Conservation (phyloP, 2,797 vertebrate species). For the Brachyalestes nurse region DNA sequence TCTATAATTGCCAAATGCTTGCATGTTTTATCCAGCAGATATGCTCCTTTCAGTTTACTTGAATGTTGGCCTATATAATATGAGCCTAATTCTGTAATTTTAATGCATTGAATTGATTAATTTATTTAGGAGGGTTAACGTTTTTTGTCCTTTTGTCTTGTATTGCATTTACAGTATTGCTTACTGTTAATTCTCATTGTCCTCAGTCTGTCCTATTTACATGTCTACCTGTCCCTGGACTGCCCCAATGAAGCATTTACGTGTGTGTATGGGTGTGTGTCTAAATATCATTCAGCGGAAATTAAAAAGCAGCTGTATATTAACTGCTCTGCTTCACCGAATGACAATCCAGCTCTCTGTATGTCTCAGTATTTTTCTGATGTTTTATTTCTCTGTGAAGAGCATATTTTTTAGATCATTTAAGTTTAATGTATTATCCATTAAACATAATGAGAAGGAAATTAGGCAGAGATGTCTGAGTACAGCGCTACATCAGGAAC, state of each 20-base stretch:
- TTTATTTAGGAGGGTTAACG: constrained; percentile 21
- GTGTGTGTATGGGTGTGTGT: constrained; percentile 14
- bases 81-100: constrained; percentile 6
- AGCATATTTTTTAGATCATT: background rate
- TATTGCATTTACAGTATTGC: constrained; percentile 35
- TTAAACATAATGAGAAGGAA: constrained; percentile 8
- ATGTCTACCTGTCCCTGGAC: constrained; percentile 18
- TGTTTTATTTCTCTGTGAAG: background rate
- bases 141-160: constrained; percentile 27
- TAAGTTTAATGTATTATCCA: constrained; percentile 1
- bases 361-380: background rate
- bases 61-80: constrained; percentile 39
- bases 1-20: constrained; percentile 34
- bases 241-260: background rate
- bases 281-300: constrained; percentile 14
- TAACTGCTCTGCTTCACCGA: constrained; percentile 11
- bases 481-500: constrained; percentile 1
- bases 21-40: constrained; percentile 50
- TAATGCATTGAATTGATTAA: constrained; percentile 22
- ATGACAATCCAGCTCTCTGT: constrained; percentile 44
- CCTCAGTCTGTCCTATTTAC: constrained; percentile 11
- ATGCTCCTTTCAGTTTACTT: constrained; percentile 41
- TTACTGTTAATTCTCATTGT: constrained; percentile 27
- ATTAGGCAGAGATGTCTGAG: constrained; percentile 25
- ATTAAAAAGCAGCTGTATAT: background rate